Evolutionary conservation across 2,113 vertebrate species (phyloP).

Genomic region (Apteryx owenii): DNA sequence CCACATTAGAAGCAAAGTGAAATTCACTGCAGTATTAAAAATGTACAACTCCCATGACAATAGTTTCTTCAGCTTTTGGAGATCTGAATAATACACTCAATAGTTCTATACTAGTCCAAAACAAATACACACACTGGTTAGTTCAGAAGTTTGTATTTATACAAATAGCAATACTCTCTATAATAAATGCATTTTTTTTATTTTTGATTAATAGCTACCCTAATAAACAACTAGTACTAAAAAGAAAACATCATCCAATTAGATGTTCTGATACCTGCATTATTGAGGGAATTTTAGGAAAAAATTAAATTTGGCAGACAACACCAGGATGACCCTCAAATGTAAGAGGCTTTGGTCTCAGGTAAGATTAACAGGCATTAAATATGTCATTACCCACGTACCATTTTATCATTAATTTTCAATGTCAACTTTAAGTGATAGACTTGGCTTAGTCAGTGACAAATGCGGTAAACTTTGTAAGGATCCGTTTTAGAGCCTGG

Average conservation of each 20-base stretch:
- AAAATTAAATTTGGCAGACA: neutral
- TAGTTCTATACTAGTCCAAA: neutral
- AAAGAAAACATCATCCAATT: neutral
- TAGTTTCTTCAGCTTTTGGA: neutral
- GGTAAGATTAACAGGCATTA: slow-evolving; percentile 47
- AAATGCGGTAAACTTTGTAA: slow-evolving; percentile 65
- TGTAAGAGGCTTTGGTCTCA: neutral
- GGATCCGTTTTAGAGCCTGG: slow-evolving; percentile 56
- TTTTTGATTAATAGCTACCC: neutral
- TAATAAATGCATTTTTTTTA: neutral
- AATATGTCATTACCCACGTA: slow-evolving; percentile 56
- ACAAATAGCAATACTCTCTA: neutral
- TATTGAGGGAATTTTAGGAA: neutral
- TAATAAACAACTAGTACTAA: neutral
- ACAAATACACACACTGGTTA: neutral
- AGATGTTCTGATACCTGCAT: neutral
- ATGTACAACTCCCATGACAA: accelerated
- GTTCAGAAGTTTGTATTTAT: neutral
- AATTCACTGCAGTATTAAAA: neutral
- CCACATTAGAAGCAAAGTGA: neutral
- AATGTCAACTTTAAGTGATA: slow-evolving; percentile 62
- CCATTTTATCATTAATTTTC: slow-evolving; percentile 69
- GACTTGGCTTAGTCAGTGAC: slow-evolving; percentile 48
- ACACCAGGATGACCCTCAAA: slow-evolving; percentile 17
- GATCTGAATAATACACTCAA: neutral